Percentiles rank a stretch among this genome's conserved stretches.
Conservation (phyloP, 2,888 invertebrate species). For the Stenolophus ochropezus region DNA sequence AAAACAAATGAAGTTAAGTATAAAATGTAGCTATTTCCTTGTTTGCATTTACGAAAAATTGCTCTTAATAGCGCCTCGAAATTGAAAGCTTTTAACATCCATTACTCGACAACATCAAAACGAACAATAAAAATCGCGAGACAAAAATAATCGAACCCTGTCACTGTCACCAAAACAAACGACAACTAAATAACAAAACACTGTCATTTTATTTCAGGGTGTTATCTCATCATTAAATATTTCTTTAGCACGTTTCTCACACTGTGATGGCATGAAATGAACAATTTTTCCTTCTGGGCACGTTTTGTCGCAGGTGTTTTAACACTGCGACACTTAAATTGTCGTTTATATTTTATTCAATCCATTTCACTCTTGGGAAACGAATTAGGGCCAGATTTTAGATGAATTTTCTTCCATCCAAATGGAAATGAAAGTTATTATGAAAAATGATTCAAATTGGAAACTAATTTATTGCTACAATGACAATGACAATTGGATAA, state of each 20-base stretch:
- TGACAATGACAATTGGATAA: too few relatives aligned
- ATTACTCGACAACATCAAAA: constrained; percentile 34
- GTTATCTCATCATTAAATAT: constrained; percentile 12
- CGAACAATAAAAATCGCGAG: constrained; percentile 14
- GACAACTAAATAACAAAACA: constrained; percentile 25
- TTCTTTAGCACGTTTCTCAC: background rate
- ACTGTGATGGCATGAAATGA: background rate
- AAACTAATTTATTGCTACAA: too few relatives aligned
- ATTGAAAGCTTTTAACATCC: constrained; percentile 54
- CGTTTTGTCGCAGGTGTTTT: constrained; percentile 10
- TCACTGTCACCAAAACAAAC: constrained; percentile 2
- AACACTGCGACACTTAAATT: background rate
- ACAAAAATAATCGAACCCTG: constrained; percentile 29
- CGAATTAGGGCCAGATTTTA: background rate
- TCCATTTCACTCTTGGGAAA: background rate
- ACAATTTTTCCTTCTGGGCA: background rate
- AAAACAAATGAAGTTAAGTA: constrained; percentile 17
- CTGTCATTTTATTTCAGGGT: background rate
- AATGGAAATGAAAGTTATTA: background rate
- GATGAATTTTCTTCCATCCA: background rate
- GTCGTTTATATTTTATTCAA: constrained; percentile 32
- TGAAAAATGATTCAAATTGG: background rate
- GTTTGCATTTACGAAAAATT: constrained; percentile 34
- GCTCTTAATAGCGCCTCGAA: constrained; percentile 42
- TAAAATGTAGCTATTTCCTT: constrained; percentile 16